phyloP scores from a whole-genome alignment of 2,797 vertebrate species.

The Poecilia wingei region DNA sequence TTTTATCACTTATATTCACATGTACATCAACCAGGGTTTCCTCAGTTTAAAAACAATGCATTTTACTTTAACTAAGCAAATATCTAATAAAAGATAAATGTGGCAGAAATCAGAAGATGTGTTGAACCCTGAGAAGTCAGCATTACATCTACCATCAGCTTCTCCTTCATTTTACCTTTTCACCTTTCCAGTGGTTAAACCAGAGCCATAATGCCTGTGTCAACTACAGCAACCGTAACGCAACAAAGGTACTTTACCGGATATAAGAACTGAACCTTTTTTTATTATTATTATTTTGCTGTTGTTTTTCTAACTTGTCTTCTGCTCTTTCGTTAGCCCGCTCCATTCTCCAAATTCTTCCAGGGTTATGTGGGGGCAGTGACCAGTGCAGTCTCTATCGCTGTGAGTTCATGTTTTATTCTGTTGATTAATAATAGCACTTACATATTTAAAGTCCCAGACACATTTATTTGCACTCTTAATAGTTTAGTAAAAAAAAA shows the following conservation, averaged over 20 bases:
- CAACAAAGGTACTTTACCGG: conserved; percentile 83
- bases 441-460: not conserved
- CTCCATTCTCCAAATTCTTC: conserved; percentile 86
- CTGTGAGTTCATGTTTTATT: conserved; percentile 84
- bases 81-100: not conserved
- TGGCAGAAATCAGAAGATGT: not conserved
- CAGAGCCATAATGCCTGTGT: conserved; percentile 97
- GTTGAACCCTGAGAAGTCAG: not conserved
- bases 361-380: conserved; percentile 92
- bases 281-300: not conserved
- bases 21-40: too few relatives aligned
- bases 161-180: fast-evolving
- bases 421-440: not conserved
- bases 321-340: conserved; percentile 81
- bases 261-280: not conserved
- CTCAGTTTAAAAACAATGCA: not conserved
- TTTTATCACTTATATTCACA: not conserved
- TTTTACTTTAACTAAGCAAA: not conserved
- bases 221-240: conserved; percentile 95
- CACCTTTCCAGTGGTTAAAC: conserved; percentile 86
- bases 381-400: conserved; percentile 92
- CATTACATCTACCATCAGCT: not conserved
- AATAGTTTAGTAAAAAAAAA: not conserved
- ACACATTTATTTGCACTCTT: not conserved
- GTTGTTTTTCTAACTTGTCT: not conserved